Percentiles rank a stretch among this genome's conserved stretches.
These are phyloP conservation scores for Morelia viridis DNA, from an alignment of 2,797 vertebrate genomes.

Conservation along the genomic window DNA sequence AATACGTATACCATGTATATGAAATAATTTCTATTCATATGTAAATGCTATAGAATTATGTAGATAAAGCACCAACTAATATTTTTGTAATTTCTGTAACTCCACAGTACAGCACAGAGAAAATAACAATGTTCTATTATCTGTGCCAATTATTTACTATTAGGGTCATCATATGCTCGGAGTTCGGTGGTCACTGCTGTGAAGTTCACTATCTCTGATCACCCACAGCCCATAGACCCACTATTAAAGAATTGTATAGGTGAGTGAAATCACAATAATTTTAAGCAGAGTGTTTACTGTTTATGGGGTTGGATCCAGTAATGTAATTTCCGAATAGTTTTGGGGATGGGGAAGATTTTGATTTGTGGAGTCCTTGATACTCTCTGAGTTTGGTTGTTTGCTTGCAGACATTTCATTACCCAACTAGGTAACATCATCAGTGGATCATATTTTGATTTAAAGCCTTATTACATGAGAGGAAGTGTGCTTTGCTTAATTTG, in stretches of 20 bases:
- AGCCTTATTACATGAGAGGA: not conserved
- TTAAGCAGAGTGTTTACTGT: not conserved
- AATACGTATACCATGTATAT: not conserved
- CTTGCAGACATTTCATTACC: too few relatives aligned
- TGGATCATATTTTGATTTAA: not conserved
- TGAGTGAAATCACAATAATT: constrained; percentile 59
- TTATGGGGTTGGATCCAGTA: not conserved
- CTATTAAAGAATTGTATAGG: constrained; percentile 98
- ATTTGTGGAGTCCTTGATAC: not conserved
- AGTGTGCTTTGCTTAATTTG: not conserved
- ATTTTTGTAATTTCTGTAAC: not conserved
- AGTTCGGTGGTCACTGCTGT: constrained; percentile 98
- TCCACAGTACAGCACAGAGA: not conserved
- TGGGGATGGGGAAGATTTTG: not conserved
- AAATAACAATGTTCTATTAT: not conserved
- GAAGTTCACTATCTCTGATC: constrained; percentile 98
- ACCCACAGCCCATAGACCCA: constrained; percentile 94
- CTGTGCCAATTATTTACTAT: constrained; percentile 36
- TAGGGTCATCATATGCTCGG: constrained; percentile 94
- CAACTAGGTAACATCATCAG: too few relatives aligned
- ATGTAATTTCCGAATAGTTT: not conserved
- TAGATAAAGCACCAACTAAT: not conserved
- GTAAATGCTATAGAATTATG: not conserved
- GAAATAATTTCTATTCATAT: not conserved
- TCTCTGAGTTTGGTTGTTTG: too few relatives aligned